Percentiles rank a stretch among this genome's conserved stretches.
phyloP scores from a whole-genome alignment of 2,888 invertebrate species.

The Cephus rjabovi region DNA sequence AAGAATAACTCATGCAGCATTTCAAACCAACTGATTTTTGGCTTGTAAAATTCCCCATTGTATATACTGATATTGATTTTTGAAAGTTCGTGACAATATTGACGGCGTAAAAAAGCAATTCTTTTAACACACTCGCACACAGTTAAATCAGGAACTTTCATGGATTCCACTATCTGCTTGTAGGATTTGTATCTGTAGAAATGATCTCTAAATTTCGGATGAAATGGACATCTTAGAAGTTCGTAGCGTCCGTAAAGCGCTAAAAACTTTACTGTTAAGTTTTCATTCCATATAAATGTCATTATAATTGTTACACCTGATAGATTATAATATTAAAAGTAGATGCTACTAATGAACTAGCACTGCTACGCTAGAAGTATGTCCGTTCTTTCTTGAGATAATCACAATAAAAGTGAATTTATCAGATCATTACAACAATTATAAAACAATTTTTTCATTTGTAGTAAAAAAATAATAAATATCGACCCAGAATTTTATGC shows the following conservation, averaged over 20 bases:
- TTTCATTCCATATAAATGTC: constrained; percentile 18
- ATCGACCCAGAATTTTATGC: neutral
- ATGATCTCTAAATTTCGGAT: constrained; percentile 18
- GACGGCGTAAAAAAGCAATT: constrained; percentile 17
- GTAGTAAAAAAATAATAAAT: neutral
- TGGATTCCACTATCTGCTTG: constrained; percentile 16
- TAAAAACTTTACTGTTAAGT: constrained; percentile 16
- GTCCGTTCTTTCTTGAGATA: neutral
- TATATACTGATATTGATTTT: constrained; percentile 20
- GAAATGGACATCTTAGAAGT: constrained; percentile 18
- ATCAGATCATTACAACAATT: neutral
- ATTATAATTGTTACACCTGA: neutral
- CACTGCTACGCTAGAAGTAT: neutral
- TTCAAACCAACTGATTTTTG: constrained; percentile 20
- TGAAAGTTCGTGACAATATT: constrained; percentile 21
- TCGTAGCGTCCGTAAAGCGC: constrained; percentile 19
- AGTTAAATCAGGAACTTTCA: constrained; percentile 19
- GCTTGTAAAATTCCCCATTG: constrained; percentile 15
- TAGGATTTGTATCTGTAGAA: constrained; percentile 13
- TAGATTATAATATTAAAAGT: neutral
- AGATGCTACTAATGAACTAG: neutral
- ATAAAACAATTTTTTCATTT: neutral
- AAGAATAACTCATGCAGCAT: constrained; percentile 22
- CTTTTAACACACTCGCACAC: constrained; percentile 23
- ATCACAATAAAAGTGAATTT: neutral